Evolutionary conservation across 30 jellyfish, hydroid and myxozoan species (phyloP).

Genomic region (Rhopilema esculentum): DNA sequence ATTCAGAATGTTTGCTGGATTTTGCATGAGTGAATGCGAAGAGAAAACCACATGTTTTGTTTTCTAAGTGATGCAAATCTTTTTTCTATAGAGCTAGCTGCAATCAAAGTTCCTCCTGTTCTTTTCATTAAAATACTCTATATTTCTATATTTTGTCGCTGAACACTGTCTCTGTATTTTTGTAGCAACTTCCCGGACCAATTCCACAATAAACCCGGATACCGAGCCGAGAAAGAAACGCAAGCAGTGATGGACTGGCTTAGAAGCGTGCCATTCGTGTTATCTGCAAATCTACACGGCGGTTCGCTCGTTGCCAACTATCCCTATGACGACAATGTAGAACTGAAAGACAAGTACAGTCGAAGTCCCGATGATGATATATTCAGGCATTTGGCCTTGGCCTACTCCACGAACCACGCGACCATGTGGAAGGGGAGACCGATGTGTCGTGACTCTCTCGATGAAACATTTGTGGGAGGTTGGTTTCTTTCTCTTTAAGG

Average conservation of each 20-base stretch:
- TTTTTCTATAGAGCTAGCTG: too few relatives aligned
- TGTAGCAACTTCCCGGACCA: slow-evolving; percentile 98
- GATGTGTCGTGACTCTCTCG: slow-evolving; percentile 56
- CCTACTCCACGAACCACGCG: slow-evolving; percentile 88
- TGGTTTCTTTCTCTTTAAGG: too few relatives aligned
- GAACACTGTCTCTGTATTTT: slow-evolving; percentile 8
- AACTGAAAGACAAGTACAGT: slow-evolving; percentile 58
- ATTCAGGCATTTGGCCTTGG: slow-evolving; percentile 76
- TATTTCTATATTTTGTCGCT: too few relatives aligned
- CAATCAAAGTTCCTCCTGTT: not conserved
- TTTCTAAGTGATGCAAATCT: too few relatives aligned
- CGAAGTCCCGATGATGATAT: slow-evolving; percentile 90
- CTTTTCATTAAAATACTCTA: too few relatives aligned
- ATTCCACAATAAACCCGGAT: slow-evolving; percentile 34
- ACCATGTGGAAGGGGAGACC: slow-evolving; percentile 86
- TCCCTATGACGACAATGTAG: slow-evolving; percentile 88
- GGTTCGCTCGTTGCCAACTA: slow-evolving; percentile 98
- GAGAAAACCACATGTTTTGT: too few relatives aligned
- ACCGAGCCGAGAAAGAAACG: slow-evolving; percentile 81
- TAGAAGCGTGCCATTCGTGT: slow-evolving; percentile 77
- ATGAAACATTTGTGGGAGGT: slow-evolving; percentile 76
- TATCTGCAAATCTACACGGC: slow-evolving; percentile 98
- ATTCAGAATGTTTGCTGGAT: too few relatives aligned
- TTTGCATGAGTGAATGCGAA: too few relatives aligned
- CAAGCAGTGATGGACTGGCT: slow-evolving; percentile 78